Conservation (phyloP, 2,888 invertebrate species). For the Rotaria magnacalcarata region DNA sequence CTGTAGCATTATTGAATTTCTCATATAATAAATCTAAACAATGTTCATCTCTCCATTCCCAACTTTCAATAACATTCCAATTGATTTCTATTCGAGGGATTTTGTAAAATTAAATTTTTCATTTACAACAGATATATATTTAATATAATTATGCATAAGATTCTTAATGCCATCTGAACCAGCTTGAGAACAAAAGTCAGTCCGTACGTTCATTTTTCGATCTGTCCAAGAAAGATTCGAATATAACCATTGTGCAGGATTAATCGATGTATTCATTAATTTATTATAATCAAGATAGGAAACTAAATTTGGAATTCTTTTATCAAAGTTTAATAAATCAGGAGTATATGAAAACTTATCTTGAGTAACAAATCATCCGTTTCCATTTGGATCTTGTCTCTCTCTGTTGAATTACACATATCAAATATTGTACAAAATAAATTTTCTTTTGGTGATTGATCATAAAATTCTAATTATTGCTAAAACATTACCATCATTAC, state of each 20-base stretch:
- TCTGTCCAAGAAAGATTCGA: background rate
- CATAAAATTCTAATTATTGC: background rate
- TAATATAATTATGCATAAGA: background rate
- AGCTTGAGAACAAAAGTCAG: background rate
- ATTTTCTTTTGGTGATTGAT: background rate
- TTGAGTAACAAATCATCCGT: background rate
- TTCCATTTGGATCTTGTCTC: background rate
- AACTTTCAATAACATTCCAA: slow-evolving; percentile 11
- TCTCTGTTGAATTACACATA: background rate
- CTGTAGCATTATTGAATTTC: no score
- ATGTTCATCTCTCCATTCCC: background rate
- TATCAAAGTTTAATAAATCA: background rate
- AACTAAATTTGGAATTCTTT: background rate
- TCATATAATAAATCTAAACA: background rate
- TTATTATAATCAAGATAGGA: background rate
- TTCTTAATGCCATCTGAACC: background rate
- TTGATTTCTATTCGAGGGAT: background rate
- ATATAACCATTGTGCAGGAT: no score
- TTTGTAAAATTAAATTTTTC: background rate
- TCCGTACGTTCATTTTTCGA: background rate
- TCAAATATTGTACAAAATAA: background rate
- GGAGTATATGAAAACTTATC: background rate
- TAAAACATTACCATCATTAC: background rate
- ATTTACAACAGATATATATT: background rate
- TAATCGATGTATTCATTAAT: no score